Evolutionary conservation across 2,113 vertebrate species (phyloP).

Genomic region (Athene noctua): DNA sequence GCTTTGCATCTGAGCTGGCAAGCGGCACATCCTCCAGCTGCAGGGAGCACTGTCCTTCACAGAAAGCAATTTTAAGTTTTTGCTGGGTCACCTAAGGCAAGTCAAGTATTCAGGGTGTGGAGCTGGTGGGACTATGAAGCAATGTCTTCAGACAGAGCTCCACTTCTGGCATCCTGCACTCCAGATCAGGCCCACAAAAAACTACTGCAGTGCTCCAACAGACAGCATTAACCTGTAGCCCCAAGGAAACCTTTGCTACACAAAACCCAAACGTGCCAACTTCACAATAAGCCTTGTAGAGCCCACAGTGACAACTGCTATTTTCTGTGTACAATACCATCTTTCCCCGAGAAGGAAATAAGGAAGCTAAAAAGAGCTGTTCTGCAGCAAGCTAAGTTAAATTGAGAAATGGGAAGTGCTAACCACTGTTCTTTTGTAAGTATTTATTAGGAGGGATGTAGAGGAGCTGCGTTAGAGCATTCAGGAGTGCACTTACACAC

Average conservation of each 20-base stretch:
- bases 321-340: background rate
- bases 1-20: background rate
- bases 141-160: background rate
- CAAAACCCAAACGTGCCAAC: background rate
- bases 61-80: background rate
- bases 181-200: background rate
- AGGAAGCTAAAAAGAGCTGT: background rate
- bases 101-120: background rate
- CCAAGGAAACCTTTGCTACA: background rate
- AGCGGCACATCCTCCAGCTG: background rate
- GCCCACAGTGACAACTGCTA: background rate
- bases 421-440: background rate
- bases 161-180: fast-evolving
- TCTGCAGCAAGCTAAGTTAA: background rate
- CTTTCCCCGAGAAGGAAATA: background rate
- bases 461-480: background rate
- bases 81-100: background rate
- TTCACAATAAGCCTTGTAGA: background rate
- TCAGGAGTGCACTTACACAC: background rate
- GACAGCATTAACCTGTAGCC: background rate
- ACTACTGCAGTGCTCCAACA: background rate
- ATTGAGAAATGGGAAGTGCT: background rate
- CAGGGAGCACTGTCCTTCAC: background rate
- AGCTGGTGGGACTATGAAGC: background rate
- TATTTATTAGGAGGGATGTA: background rate